These are phyloP conservation scores for Odocoileus hemionus DNA, from an alignment of 2,113 vertebrate genomes.

Conservation along the genomic window DNA sequence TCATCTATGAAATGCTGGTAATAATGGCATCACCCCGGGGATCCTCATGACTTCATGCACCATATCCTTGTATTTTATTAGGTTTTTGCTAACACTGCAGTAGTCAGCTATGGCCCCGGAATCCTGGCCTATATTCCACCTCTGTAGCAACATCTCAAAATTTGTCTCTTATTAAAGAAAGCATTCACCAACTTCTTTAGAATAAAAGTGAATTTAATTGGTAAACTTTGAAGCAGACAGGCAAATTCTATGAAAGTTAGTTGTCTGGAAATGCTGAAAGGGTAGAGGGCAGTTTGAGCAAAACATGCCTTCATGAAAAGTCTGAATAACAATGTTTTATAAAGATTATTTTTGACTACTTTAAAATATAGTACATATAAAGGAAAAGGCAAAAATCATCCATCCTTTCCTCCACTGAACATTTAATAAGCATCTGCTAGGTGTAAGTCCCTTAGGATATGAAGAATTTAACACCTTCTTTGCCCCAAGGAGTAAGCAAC, in stretches of 20 bases:
- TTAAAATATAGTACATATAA: neutral
- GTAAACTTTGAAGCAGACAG: neutral
- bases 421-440: neutral
- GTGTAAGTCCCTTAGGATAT: neutral
- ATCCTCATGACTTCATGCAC: neutral
- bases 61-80: neutral
- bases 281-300: neutral
- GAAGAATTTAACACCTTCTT: neutral
- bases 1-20: neutral
- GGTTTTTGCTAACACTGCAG: neutral
- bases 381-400: neutral
- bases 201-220: neutral
- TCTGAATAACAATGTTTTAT: neutral
- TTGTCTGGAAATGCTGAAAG: conserved; percentile 4
- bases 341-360: neutral
- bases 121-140: neutral
- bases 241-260: neutral
- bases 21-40: no score
- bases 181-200: neutral
- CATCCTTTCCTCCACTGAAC: neutral
- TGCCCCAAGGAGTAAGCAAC: neutral
- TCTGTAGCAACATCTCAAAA: neutral
- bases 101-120: neutral
- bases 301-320: neutral
- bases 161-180: neutral